Evolutionary conservation across 2,113 vertebrate species (phyloP).

Genomic region (Telmatochromis sp.): DNA sequence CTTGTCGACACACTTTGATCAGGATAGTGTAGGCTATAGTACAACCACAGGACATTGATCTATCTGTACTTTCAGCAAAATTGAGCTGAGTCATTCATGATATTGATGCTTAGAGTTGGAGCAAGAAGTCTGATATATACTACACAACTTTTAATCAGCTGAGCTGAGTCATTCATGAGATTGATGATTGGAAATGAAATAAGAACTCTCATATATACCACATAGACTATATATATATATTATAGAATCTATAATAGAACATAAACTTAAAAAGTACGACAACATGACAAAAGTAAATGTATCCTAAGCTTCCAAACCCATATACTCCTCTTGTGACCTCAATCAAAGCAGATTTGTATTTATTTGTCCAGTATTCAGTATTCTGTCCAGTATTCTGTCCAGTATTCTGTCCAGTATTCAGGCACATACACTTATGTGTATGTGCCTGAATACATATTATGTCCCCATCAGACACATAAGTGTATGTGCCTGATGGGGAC

Average conservation of each 20-base stretch:
- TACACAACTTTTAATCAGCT: neutral
- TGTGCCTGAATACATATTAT: neutral
- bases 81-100: conserved; percentile 15
- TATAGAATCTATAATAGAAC: neutral
- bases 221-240: neutral
- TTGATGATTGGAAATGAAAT: neutral
- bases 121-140: neutral
- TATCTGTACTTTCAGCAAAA: conserved; percentile 24
- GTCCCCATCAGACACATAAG: neutral
- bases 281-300: neutral
- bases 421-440: neutral
- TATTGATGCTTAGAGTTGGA: neutral
- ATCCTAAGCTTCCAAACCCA: neutral
- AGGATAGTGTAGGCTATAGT: neutral
- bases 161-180: conserved; percentile 8
- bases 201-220: neutral
- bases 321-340: neutral
- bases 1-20: neutral
- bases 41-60: conserved; percentile 23
- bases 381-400: neutral
- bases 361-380: neutral
- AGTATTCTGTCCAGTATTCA: neutral
- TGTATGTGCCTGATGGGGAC: neutral
- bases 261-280: neutral
- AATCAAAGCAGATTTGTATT: neutral